Percentiles rank a stretch among this genome's conserved stretches.
These are phyloP conservation scores for Trichechus manatus DNA, from an alignment of 2,113 vertebrate species.

Conservation along the genomic window DNA sequence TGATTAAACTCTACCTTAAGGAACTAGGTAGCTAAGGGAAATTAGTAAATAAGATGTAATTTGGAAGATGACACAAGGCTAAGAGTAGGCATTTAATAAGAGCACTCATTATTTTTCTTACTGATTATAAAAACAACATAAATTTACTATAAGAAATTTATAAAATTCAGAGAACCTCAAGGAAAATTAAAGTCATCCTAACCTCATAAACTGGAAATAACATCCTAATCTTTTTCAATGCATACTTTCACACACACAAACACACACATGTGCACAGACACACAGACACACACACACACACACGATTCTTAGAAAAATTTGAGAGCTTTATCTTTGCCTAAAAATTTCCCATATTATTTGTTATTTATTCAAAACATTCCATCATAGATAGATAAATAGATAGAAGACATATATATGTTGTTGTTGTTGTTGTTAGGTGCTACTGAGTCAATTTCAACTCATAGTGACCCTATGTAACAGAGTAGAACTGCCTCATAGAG, in stretches of 20 bases:
- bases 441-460: too few species aligned
- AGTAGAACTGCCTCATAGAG: too few species aligned
- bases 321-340: neutral
- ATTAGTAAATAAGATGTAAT: neutral
- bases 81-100: neutral
- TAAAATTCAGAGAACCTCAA: neutral
- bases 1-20: neutral
- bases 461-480: too few species aligned
- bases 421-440: too few species aligned
- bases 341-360: neutral
- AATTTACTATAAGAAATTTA: neutral
- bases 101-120: neutral
- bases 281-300: neutral
- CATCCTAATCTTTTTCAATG: neutral
- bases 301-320: neutral
- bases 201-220: neutral
- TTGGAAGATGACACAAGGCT: neutral
- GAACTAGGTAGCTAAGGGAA: neutral
- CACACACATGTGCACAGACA: too few species aligned
- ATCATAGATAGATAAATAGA: neutral
- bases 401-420: too few species aligned
- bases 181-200: neutral
- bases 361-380: neutral
- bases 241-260: neutral
- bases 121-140: neutral